These are phyloP conservation scores for Vanacampus margaritifer DNA, from an alignment of 2,113 vertebrate genomes.

Conservation along the genomic window DNA sequence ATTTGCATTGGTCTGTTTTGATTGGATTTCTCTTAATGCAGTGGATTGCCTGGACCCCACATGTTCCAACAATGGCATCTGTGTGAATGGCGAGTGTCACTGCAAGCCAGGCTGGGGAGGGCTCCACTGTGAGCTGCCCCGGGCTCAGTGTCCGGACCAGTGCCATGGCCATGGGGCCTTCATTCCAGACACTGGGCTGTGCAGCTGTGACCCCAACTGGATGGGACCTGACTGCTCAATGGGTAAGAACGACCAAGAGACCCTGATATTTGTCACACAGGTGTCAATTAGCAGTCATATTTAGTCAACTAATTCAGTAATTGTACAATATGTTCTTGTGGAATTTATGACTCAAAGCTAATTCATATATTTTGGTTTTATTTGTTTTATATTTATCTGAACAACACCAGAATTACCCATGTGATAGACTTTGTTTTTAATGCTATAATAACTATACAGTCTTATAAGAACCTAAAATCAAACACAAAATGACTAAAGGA, in stretches of 20 bases:
- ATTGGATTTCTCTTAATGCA: slow-evolving; percentile 48
- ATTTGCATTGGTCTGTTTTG: slow-evolving; percentile 12
- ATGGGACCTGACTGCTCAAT: slow-evolving; percentile 98
- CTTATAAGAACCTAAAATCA: background rate
- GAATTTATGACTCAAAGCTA: background rate
- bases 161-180: slow-evolving; percentile 95
- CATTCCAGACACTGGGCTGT: slow-evolving; percentile 90
- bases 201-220: slow-evolving; percentile 96
- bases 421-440: too few species aligned
- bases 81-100: slow-evolving; percentile 92
- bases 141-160: slow-evolving; percentile 94
- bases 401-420: too few species aligned
- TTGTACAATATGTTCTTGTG: background rate
- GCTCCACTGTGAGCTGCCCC: slow-evolving; percentile 87
- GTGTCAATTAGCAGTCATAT: background rate
- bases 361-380: background rate
- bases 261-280: background rate
- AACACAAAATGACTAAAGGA: background rate
- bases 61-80: slow-evolving; percentile 94
- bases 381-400: too few species aligned
- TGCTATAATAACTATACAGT: background rate
- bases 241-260: slow-evolving; percentile 72
- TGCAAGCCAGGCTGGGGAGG: slow-evolving; percentile 98
- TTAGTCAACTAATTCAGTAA: background rate
- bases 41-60: slow-evolving; percentile 95